Percentiles rank a stretch among this genome's conserved stretches.
Evolutionary conservation across 2,113 vertebrate genomes (phyloP).

Genomic region (Forbesichthys papilliferus): DNA sequence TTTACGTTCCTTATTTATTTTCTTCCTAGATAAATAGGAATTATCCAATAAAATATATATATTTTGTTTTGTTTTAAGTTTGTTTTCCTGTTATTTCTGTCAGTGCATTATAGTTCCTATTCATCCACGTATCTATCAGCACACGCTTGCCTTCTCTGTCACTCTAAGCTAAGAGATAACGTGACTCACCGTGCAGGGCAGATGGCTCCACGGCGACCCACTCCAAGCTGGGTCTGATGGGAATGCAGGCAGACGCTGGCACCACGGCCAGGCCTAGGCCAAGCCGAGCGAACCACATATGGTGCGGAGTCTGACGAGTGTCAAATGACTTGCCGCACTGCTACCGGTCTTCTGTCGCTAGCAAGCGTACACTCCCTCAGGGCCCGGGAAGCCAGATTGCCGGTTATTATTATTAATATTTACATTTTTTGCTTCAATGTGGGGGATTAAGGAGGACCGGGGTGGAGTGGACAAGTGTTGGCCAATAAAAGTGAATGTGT

Average conservation of each 20-base stretch:
- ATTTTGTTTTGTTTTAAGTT: not conserved
- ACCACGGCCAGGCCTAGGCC: conserved; percentile 83
- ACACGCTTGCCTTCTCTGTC: not conserved
- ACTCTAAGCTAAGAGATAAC: conserved; percentile 16
- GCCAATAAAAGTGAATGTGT: conserved; percentile 9
- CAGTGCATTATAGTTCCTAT: not conserved
- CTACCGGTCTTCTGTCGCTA: conserved; percentile 49
- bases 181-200: conserved; percentile 78
- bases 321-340: conserved; percentile 65
- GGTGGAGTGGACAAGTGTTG: conserved; percentile 23
- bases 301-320: conserved; percentile 86
- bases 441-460: not conserved
- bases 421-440: too few relatives aligned
- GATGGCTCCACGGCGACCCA: conserved; percentile 88
- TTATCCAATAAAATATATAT: too few relatives aligned
- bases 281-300: conserved; percentile 81
- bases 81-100: not conserved
- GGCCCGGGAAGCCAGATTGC: conserved; percentile 41
- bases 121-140: not conserved
- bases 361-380: conserved; percentile 46
- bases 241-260: conserved; percentile 77
- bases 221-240: conserved; percentile 87
- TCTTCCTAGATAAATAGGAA: conserved; percentile 7
- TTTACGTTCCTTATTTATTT: conserved; percentile 12
- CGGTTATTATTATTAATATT: not conserved